Evolutionary conservation across 1,140 invertebrate genomes (phyloP).

Genomic region (Aradophagus sp.): DNA sequence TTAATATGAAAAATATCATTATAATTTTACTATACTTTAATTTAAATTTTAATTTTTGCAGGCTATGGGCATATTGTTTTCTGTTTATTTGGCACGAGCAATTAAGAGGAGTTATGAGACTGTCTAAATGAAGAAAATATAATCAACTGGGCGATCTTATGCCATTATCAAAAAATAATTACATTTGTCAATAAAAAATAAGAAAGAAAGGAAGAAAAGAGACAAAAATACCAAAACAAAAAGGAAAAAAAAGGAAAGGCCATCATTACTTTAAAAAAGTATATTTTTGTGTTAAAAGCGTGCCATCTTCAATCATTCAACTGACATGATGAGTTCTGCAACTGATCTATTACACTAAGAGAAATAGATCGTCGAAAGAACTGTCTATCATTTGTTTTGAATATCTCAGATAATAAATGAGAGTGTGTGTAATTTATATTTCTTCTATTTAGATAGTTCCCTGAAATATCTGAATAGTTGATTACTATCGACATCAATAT

Average conservation of each 20-base stretch:
- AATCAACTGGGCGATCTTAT: slow-evolving; percentile 1
- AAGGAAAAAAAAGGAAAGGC: no score
- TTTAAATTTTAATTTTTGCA: slow-evolving; percentile 67
- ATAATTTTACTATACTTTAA: no score
- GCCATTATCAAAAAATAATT: slow-evolving; percentile 21
- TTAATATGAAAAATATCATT: neutral
- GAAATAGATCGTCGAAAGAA: no score
- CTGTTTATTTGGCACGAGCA: slow-evolving; percentile 78
- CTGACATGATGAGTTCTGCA: slow-evolving; percentile 22
- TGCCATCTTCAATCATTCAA: slow-evolving; percentile 19
- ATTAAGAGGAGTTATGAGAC: slow-evolving; percentile 79
- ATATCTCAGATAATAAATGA: no score
- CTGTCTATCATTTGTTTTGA: no score
- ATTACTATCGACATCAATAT: no score
- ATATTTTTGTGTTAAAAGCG: slow-evolving; percentile 19
- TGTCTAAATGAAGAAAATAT: slow-evolving; percentile 67
- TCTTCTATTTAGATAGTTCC: no score
- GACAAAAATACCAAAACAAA: no score
- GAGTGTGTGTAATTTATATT: no score
- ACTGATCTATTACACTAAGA: slow-evolving; percentile 18
- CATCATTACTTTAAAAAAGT: slow-evolving; percentile 25
- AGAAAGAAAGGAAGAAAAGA: no score
- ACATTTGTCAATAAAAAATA: slow-evolving; percentile 29
- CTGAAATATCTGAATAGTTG: no score
- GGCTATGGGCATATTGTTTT: slow-evolving; percentile 80